Percentiles rank a stretch among this genome's conserved stretches.
phyloP scores from a whole-genome alignment of 2,888 invertebrate genomes.

The Aproaerema taeniolella region DNA sequence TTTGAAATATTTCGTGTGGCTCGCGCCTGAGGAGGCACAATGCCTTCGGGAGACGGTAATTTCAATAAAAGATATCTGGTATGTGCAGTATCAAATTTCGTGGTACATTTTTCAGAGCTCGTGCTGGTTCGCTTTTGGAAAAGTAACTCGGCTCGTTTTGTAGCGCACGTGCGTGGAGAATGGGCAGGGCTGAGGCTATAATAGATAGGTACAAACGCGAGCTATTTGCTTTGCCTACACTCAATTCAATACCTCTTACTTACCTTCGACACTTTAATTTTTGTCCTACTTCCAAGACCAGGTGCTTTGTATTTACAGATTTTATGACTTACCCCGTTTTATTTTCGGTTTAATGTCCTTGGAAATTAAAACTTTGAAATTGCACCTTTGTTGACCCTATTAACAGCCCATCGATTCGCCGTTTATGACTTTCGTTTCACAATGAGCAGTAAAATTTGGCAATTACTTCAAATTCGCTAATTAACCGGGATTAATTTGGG shows the following conservation, averaged over 20 bases:
- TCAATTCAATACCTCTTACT: slow-evolving; percentile 1
- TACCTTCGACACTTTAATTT: too few species aligned
- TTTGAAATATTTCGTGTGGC: slow-evolving; percentile 72
- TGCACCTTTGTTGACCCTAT: too few species aligned
- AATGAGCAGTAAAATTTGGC: slow-evolving; percentile 1
- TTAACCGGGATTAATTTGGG: slow-evolving; percentile 51
- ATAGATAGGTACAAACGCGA: slow-evolving; percentile 5
- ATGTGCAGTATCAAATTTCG: slow-evolving; percentile 71
- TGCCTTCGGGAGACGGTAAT: slow-evolving; percentile 51
- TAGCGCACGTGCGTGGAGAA: slow-evolving; percentile 67
- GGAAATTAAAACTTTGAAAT: too few species aligned
- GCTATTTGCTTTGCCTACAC: slow-evolving; percentile 1
- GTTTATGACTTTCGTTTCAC: background rate
- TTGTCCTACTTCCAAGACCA: too few species aligned
- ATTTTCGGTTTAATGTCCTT: too few species aligned
- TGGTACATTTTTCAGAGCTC: slow-evolving; percentile 71
- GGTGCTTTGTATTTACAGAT: too few species aligned
- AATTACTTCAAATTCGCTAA: slow-evolving; percentile 35
- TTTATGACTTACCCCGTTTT: too few species aligned
- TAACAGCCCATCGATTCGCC: too few species aligned
- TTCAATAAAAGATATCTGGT: slow-evolving; percentile 43
- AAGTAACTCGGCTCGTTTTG: slow-evolving; percentile 60
- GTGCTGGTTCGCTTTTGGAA: slow-evolving; percentile 54
- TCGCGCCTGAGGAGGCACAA: slow-evolving; percentile 64
- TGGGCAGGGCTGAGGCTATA: slow-evolving; percentile 21